Percentiles rank a stretch among this genome's conserved stretches.
These are phyloP conservation scores for Elaphurus davidianus DNA, from an alignment of 2,113 vertebrate species.

Conservation along the genomic window DNA sequence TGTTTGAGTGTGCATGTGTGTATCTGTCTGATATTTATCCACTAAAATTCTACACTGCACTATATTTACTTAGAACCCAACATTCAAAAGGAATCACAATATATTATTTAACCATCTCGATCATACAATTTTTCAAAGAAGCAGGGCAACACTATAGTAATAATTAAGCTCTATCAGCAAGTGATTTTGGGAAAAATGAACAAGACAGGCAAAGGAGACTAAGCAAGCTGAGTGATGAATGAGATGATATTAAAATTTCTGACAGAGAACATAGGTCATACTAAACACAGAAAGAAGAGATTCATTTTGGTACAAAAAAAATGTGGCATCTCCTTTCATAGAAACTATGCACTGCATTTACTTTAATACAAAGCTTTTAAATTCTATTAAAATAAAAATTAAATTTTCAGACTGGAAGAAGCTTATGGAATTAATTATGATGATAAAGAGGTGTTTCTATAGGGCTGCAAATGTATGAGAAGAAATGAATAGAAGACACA, in stretches of 20 bases:
- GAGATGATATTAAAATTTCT: conserved; percentile 52
- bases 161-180: conserved; percentile 7
- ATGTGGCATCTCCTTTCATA: conserved; percentile 1
- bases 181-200: neutral
- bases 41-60: neutral
- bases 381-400: conserved; percentile 50
- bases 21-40: neutral
- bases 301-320: conserved; percentile 52
- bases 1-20: neutral
- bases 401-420: conserved; percentile 44
- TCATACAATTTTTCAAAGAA: neutral
- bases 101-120: neutral
- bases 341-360: conserved; percentile 11
- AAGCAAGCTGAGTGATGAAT: conserved; percentile 41
- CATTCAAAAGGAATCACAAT: conserved; percentile 17
- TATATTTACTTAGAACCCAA: neutral
- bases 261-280: conserved; percentile 46
- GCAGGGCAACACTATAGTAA: neutral
- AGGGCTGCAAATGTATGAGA: neutral
- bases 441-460: neutral
- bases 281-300: conserved; percentile 31
- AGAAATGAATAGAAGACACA: neutral
- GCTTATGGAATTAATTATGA: conserved; percentile 56
- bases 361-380: conserved; percentile 46
- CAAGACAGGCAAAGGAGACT: conserved; percentile 33